phyloP scores from a whole-genome alignment of 2,113 vertebrate genomes.

The Hydrochoerus hydrochaeris region DNA sequence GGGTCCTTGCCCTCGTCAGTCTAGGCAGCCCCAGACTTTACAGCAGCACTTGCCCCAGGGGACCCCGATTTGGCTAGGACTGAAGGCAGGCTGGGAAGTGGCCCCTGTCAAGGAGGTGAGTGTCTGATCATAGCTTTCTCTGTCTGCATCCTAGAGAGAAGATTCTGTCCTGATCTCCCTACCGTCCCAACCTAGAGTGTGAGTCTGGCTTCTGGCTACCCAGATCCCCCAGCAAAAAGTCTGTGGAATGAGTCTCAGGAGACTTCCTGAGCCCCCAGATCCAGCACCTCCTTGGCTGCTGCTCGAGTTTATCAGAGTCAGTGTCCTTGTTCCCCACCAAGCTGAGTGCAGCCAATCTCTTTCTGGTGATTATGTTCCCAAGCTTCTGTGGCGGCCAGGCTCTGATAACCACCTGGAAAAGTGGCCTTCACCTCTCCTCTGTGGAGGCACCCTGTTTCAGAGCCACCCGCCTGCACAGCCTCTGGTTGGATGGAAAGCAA shows the following conservation, averaged over 20 bases:
- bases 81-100: neutral
- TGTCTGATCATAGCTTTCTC: neutral
- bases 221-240: neutral
- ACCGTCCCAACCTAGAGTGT: neutral
- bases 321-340: constrained; percentile 59
- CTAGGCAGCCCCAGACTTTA: neutral
- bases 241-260: neutral
- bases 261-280: neutral
- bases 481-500: neutral
- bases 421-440: constrained; percentile 50
- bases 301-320: constrained; percentile 13
- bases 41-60: rapidly evolving
- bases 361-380: constrained; percentile 64
- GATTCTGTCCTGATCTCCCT: neutral
- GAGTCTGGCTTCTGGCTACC: neutral
- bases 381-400: constrained; percentile 54
- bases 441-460: neutral
- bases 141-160: neutral
- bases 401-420: constrained; percentile 70
- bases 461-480: neutral
- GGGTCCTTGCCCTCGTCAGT: neutral
- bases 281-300: neutral
- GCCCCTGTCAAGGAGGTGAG: neutral
- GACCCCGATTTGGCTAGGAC: rapidly evolving
- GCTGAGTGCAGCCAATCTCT: constrained; percentile 64